Conservation (phyloP, 2,888 invertebrate genomes). For the Vanessa cardui region DNA sequence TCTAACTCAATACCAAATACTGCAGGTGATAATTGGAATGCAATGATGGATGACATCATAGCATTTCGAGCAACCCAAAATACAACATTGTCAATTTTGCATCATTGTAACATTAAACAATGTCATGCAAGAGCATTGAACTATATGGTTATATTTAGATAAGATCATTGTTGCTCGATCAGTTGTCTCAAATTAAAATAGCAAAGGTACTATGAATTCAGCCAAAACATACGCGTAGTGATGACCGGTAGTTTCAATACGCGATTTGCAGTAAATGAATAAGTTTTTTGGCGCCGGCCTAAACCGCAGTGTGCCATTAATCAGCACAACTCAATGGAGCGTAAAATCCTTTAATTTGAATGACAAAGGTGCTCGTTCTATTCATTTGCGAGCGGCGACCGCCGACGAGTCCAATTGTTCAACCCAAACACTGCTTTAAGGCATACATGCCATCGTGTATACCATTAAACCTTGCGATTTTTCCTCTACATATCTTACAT, state of each 20-base stretch:
- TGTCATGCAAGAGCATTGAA: slow-evolving; percentile 31
- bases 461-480: not conserved
- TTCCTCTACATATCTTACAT: not conserved
- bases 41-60: slow-evolving; percentile 28
- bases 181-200: slow-evolving; percentile 19
- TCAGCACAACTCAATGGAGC: slow-evolving; percentile 57
- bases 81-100: slow-evolving; percentile 14
- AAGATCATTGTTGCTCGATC: slow-evolving; percentile 18
- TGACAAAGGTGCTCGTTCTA: slow-evolving; percentile 53
- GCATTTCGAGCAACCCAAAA: slow-evolving; percentile 6
- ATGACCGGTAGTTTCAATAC: too few relatives aligned
- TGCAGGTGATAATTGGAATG: slow-evolving; percentile 31
- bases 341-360: slow-evolving; percentile 64
- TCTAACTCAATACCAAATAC: slow-evolving; percentile 10
- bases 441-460: not conserved
- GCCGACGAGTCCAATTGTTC: slow-evolving; percentile 23
- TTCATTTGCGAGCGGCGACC: slow-evolving; percentile 29
- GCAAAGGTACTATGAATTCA: slow-evolving; percentile 3
- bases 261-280: slow-evolving; percentile 2
- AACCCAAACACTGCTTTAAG: not conserved
- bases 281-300: slow-evolving; percentile 22
- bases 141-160: slow-evolving; percentile 25
- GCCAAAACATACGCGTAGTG: not conserved
- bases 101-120: slow-evolving; percentile 21
- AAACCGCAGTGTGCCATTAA: slow-evolving; percentile 49